Base-by-base conservation (phyloP, 1,140 invertebrate species). In the Magallana ariakensis region DNA sequence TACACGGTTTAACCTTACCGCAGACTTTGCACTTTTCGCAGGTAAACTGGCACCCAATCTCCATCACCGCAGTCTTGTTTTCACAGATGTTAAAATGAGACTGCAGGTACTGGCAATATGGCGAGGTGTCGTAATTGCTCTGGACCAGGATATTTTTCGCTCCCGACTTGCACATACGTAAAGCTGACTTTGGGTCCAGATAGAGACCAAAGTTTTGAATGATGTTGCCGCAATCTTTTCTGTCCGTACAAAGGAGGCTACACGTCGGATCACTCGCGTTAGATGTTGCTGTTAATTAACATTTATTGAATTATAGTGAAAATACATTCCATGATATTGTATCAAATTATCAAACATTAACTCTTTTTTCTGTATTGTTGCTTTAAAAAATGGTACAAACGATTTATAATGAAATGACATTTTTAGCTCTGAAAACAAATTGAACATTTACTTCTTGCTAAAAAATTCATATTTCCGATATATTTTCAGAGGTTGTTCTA, bases 71-170 rank as follows among this genome's bases (percentile, higher is more conserved):
- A 4, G 80, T 82, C 46, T 82, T 82, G 46, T 82, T 82, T 55
- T 56, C 54, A 56, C 80, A 82, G 46, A 82, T 56, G 46, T 82
- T 56, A 7, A 82, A 82, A n/a, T 82, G 80, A 16, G 80, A 82
- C 80, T 82, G 80, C 16, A 82, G 80, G 19, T 82, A 82, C 19
- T 82, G 80, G 46, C 80, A 82, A 26, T 82, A 82, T 55, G 80
- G 80, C 7, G 80, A 82, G 0, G 80, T 82, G 46, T 82, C 80
- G 80, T 82, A 82, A 56, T 82, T 56, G 55, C 80, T 82, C 80
- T 82, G 80, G 11, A 82, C 54, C 5, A 82, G 54, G n/a, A 82
- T 54, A 54, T 26, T 13, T 16, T 82, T 82, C 0, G 46, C 33
- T n/a, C 80, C 80, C 10, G 80, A 22, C 46, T 82, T 82, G 22